Conservation (phyloP, 2,797 vertebrate species). For the Oryzias dopingdopingensis region DNA sequence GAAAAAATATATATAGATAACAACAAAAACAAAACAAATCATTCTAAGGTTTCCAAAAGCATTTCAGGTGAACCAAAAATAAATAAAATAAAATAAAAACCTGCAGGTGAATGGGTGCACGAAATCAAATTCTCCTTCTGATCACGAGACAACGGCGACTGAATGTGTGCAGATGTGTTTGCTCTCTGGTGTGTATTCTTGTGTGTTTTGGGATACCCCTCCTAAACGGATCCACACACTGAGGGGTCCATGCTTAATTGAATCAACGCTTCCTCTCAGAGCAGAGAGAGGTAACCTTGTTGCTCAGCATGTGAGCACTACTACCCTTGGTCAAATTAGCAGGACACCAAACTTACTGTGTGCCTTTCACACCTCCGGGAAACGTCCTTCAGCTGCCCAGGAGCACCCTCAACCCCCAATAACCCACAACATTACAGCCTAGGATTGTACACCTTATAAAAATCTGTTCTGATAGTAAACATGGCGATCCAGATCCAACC, state of each 20-base stretch:
- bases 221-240: constrained; percentile 90
- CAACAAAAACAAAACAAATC: no score
- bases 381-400: constrained; percentile 85
- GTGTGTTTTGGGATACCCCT: constrained; percentile 26
- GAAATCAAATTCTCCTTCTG: no score
- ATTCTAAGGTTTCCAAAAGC: no score
- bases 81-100: no score
- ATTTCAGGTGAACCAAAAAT: no score
- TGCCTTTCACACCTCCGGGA: constrained; percentile 58
- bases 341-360: constrained; percentile 39
- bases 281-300: constrained; percentile 87
- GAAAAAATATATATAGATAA: no score
- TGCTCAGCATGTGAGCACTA: constrained; percentile 80
- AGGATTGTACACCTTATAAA: constrained; percentile 6
- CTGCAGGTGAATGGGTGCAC: no score
- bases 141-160: not conserved
- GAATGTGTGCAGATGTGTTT: constrained; percentile 4
- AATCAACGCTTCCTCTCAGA: constrained; percentile 86
- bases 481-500: no score
- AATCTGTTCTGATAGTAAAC: not conserved
- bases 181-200: constrained; percentile 8
- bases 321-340: constrained; percentile 84
- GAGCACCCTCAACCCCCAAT: constrained; percentile 39
- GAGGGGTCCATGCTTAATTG: constrained; percentile 82
- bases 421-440: constrained; percentile 4